A percentile compares a stretch with the other conserved stretches of the same genome.
Evolutionary conservation across 2,888 invertebrate genomes (phyloP).

Genomic region (Mimumesa dahlbomi): DNA sequence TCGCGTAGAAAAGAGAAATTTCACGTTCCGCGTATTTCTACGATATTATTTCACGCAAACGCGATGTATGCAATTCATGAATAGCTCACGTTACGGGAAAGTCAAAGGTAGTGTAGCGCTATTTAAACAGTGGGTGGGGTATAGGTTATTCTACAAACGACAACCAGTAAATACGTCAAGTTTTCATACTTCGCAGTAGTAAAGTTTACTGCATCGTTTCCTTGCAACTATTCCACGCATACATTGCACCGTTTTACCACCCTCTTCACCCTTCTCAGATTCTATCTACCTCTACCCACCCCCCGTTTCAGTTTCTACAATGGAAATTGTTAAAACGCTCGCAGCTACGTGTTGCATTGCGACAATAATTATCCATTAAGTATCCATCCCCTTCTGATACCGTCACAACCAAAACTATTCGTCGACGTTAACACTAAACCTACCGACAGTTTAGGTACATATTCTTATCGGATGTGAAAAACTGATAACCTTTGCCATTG

Average conservation of each 20-base stretch:
- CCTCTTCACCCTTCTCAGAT: neutral
- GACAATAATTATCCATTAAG: neutral
- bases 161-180: slow-evolving; percentile 6
- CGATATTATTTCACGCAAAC: no score
- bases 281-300: neutral
- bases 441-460: no score
- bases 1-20: no score
- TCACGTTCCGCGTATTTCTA: no score
- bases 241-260: neutral
- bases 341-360: neutral
- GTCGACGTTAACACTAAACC: no score
- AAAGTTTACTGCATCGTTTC: slow-evolving; percentile 3
- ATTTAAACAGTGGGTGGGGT: slow-evolving; percentile 6
- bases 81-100: no score
- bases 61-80: no score
- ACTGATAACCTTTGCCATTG: no score
- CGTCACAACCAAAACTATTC: no score
- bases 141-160: slow-evolving; percentile 8
- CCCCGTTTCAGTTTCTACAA: neutral
- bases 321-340: neutral
- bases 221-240: neutral
- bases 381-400: no score
- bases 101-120: neutral
- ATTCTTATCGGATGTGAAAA: no score
- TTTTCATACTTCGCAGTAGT: slow-evolving; percentile 6